These are phyloP conservation scores for Terrapene triunguis DNA, from an alignment of 2,113 vertebrate species.

Conservation along the genomic window DNA sequence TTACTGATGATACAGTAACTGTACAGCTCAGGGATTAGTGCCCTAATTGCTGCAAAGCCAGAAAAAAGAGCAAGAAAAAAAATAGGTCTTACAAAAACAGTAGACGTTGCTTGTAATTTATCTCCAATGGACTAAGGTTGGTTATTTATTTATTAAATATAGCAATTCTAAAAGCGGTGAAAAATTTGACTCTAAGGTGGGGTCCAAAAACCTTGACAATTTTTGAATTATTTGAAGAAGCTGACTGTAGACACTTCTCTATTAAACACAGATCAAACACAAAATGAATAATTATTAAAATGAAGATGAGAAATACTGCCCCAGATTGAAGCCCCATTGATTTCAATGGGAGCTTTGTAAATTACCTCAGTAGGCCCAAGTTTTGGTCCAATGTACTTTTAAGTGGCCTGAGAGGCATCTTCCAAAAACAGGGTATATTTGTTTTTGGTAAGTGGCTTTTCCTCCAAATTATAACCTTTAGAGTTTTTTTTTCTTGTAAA, in stretches of 20 bases:
- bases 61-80: background rate
- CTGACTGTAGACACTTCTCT: background rate
- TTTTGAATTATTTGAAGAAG: constrained; percentile 9
- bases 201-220: background rate
- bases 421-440: background rate
- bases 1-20: background rate
- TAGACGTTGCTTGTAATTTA: background rate
- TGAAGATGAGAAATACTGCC: background rate
- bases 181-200: background rate
- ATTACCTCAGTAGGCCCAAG: background rate
- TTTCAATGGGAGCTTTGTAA: background rate
- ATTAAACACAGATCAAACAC: background rate
- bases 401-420: background rate
- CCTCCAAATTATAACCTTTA: background rate
- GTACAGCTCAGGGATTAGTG: background rate
- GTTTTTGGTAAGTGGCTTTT: background rate
- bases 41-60: background rate
- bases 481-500: background rate
- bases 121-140: background rate
- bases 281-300: background rate
- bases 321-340: background rate
- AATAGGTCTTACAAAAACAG: background rate
- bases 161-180: background rate
- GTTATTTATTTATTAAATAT: background rate
- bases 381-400: background rate